Percentiles rank a stretch among this genome's conserved stretches.
Evolutionary conservation across 2,113 vertebrate species (phyloP).

Genomic region (Heteronetta atricapilla): DNA sequence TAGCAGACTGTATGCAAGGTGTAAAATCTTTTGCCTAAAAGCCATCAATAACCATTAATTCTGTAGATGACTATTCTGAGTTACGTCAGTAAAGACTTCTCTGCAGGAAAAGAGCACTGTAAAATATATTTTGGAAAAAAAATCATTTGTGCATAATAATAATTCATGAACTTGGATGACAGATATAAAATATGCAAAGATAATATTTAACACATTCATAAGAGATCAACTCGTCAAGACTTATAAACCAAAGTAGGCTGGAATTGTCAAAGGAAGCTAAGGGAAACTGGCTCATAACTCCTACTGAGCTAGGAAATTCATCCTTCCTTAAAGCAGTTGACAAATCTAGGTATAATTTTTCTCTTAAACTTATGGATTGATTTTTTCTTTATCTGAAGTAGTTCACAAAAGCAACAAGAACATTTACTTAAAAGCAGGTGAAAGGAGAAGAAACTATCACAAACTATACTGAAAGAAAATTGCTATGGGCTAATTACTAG

Average conservation of each 20-base stretch:
- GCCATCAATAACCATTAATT: background rate
- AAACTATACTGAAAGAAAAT: background rate
- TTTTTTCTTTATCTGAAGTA: background rate
- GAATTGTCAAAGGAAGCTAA: background rate
- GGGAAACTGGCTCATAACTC: background rate
- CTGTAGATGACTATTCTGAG: background rate
- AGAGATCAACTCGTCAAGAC: background rate
- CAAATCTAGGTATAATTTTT: background rate
- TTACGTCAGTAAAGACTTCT: background rate
- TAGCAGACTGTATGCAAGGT: background rate
- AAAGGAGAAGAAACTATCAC: background rate
- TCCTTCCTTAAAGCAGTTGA: background rate
- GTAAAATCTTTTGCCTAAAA: background rate
- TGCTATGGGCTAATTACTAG: background rate
- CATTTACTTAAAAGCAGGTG: background rate
- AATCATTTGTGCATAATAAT: background rate
- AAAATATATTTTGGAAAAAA: background rate
- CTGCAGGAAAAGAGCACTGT: background rate
- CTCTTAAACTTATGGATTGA: background rate
- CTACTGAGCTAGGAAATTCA: background rate
- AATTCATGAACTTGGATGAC: background rate
- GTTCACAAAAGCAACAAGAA: background rate
- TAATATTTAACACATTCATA: background rate
- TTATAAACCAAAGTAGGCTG: background rate
- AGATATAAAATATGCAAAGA: background rate